Percentiles rank a stretch among this genome's conserved stretches.
phyloP scores from a whole-genome alignment of 2,797 vertebrate genomes.

The Hozukius guyotensis region DNA sequence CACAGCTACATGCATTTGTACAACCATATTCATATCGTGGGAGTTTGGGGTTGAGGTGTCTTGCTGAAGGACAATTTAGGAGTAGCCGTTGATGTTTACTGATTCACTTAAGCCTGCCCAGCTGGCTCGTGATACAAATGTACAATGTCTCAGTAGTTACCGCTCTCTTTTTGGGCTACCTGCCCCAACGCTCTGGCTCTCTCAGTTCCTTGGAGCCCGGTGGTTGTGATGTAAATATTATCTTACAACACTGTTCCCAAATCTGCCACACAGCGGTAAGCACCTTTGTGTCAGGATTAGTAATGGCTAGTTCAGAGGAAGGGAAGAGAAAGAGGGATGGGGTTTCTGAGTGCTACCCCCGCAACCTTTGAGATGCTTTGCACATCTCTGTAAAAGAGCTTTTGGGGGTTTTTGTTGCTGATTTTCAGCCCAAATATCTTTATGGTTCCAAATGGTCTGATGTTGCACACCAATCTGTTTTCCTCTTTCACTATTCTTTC shows the following conservation, averaged over 20 bases:
- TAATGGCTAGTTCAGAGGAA: conserved; percentile 63
- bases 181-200: conserved; percentile 28
- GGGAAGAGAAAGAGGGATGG: conserved; percentile 29
- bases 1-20: not conserved
- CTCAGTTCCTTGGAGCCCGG: conserved; percentile 38
- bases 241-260: conserved; percentile 69
- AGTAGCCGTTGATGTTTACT: not conserved
- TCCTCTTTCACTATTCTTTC: conserved; percentile 28
- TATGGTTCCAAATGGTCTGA: conserved; percentile 23
- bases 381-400: conserved; percentile 50
- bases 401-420: conserved; percentile 36
- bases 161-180: conserved; percentile 19
- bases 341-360: conserved; percentile 39
- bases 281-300: conserved; percentile 82
- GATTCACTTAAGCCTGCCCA: not conserved
- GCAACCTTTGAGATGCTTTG: conserved; percentile 48
- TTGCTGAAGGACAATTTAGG: conserved; percentile 10
- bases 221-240: conserved; percentile 84
- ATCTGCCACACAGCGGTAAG: conserved; percentile 74
- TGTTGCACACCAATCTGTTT: conserved; percentile 10
- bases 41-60: not conserved
- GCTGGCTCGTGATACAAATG: conserved; percentile 10
- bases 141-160: conserved; percentile 9
- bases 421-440: conserved; percentile 37
- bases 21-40: not conserved